Base-by-base conservation (phyloP, 2,888 invertebrate genomes). In the Ophonus ardosiacus region DNA sequence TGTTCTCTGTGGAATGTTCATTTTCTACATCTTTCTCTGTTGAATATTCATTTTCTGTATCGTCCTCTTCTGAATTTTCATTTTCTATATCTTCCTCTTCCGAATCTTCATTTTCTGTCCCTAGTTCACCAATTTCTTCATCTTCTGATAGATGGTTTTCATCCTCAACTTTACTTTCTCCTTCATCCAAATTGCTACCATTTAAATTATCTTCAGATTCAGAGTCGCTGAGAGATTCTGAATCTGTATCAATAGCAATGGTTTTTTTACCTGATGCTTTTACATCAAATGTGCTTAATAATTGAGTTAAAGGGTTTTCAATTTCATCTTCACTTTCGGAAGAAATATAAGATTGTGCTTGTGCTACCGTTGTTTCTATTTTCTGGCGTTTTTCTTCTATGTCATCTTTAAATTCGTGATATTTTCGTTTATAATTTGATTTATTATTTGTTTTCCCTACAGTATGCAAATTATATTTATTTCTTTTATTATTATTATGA, bases 291-390 rank as follows among this genome's bases (percentile, higher is more conserved):
- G 93, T 92, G 0, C 93, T 92, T 21, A 94, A 88, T 65, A 94
- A 89, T 87, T 92, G 92, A 57, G 91, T 92, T 88, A 93, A 92
- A 3, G 92, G 91, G 90, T 94, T 91, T 61, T 88, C 88, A 85
- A 91, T 92, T 83, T 93, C 93, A 86, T 93, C 93, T n/a, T 93
- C 93, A 21, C 92, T 91, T 84, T 92, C 92, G 0, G 90, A 90
- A 24, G 89, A 89, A 59, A 90, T 88, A 80, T n/a, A n/a, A n/a
- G n/a, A n/a, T n/a, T n/a, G n/a, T n/a, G 87, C 86, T 86, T 90
- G 88, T 63, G 92, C 88, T 86, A 90, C 91, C 10, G 88, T 91
- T 10, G 88, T 89, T 84, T 93, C 92, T 78, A 92, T 87, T 85
- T 89, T 89, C 76, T 90, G 90, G 86, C 92, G 92, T 87, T 91